A percentile compares a stretch with the other conserved stretches of the same genome.
Evolutionary conservation across 2,113 vertebrate genomes (phyloP).

Genomic region (Indicator indicator): DNA sequence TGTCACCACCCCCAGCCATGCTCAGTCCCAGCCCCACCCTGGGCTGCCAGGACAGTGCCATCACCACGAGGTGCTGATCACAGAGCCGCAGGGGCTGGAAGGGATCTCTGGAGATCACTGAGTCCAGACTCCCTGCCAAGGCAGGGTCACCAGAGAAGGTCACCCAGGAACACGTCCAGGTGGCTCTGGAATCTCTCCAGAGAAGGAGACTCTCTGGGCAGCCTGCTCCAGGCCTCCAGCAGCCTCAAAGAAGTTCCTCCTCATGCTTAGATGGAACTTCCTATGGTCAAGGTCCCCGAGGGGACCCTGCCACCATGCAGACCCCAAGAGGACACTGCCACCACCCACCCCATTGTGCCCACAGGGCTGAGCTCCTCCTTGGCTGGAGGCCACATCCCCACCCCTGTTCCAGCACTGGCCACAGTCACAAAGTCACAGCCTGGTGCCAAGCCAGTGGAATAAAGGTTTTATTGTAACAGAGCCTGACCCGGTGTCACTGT

Average conservation of each 20-base stretch:
- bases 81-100: too few species aligned
- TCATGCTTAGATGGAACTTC: too few species aligned
- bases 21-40: background rate
- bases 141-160: too few species aligned
- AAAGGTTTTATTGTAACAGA: slow-evolving; percentile 67
- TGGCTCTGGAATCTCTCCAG: too few species aligned
- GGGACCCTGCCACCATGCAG: background rate
- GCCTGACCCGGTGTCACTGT: background rate
- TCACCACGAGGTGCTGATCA: background rate
- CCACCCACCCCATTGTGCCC: background rate
- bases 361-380: accelerated
- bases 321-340: background rate
- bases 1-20: accelerated
- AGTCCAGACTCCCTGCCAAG: too few species aligned
- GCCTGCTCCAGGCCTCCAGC: too few species aligned
- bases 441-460: background rate
- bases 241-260: too few species aligned
- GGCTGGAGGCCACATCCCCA: background rate
- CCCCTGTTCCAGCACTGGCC: background rate
- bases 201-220: too few species aligned
- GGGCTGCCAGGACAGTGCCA: background rate
- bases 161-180: too few species aligned
- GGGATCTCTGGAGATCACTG: too few species aligned
- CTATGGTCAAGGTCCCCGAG: background rate
- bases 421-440: background rate